Base-by-base conservation (phyloP, 2,888 invertebrate species). In the Amiota communis region DNA sequence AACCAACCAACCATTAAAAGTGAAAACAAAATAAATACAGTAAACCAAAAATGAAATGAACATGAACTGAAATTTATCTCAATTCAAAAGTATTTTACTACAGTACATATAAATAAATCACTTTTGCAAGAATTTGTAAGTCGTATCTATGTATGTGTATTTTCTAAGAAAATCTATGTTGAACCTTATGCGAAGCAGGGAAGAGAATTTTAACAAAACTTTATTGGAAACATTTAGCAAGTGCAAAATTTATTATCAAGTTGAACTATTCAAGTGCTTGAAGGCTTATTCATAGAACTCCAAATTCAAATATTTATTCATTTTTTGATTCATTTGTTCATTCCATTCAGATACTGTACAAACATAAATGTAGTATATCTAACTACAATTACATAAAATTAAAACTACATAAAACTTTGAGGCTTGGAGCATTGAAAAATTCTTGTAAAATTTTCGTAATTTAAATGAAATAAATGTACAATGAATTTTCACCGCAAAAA, bases 401-500 rank as follows among this genome's bases (percentile, higher is more conserved):
- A 57, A 17, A 57, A n/a, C 17, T 15, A 15, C 17, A 20, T 17
- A 59, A 59, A 59, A 59, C 17, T 59, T 59, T 36, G 36, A 36
- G 15, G 23, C 15, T 17, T 15, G 9, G 11, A 53, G 53, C 53
- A 23, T 36, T n/a, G 12, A 13, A 46, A 63, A 63, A 46, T 36
- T n/a, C 17, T 23, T 12, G 2, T 17, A 59, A 36, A 63, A 53
- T 53, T 36, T 53, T n/a, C 2, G 15, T 36, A n/a, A n/a, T n/a
- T n/a, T 46, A 63, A 63, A 36, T 36, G 12, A 23, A 63, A 63
- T 63, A 63, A 2, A 23, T 46, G 46, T 63, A 13, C 1, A 63
- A 23, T 36, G 63, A 59, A 59, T 70, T 36, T 36, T 20, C 49
- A 61, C 61, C 59, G 12, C 70, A 70, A 59, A 70, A 59, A 49